Conservation (phyloP, 2,888 invertebrate genomes). For the Drosophila crucigera region DNA sequence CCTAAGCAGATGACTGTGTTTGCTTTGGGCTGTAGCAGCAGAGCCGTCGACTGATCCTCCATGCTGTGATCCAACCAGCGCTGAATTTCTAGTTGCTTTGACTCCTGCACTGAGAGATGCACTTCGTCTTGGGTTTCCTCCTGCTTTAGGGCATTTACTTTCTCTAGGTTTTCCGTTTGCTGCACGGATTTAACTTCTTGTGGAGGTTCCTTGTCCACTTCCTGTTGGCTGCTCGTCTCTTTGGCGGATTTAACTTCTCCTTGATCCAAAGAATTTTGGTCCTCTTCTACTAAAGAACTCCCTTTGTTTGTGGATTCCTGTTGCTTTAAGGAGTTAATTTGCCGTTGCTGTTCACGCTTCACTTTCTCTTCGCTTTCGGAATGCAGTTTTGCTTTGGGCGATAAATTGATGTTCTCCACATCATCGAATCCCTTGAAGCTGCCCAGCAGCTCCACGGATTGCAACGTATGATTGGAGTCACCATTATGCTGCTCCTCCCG, state of each 20-base stretch:
- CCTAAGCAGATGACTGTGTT: slow-evolving; percentile 12
- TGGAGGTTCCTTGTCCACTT: background rate
- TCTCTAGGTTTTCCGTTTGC: background rate
- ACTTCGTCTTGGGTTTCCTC: too few species aligned
- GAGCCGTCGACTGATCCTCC: slow-evolving; percentile 12
- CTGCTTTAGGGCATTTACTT: background rate
- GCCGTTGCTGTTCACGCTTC: too few species aligned
- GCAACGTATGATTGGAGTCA: slow-evolving; percentile 42
- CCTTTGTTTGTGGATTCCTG: too few species aligned
- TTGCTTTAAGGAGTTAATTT: background rate
- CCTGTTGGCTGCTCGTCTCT: background rate
- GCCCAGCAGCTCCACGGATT: slow-evolving; percentile 54
- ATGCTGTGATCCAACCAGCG: slow-evolving; percentile 58
- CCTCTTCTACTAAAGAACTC: background rate
- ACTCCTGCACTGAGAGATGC: slow-evolving; percentile 1
- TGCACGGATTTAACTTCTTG: background rate
- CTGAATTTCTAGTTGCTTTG: slow-evolving; percentile 59
- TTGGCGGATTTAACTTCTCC: background rate
- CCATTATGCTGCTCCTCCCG: slow-evolving; percentile 39
- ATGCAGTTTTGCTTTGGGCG: slow-evolving; percentile 54
- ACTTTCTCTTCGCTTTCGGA: slow-evolving; percentile 21
- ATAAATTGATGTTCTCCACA: slow-evolving; percentile 61
- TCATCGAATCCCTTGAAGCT: slow-evolving; percentile 72
- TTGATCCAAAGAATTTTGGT: background rate
- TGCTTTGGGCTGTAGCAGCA: background rate